phyloP scores from a whole-genome alignment of 1,140 invertebrate genomes.

The Sycophila sp. region DNA sequence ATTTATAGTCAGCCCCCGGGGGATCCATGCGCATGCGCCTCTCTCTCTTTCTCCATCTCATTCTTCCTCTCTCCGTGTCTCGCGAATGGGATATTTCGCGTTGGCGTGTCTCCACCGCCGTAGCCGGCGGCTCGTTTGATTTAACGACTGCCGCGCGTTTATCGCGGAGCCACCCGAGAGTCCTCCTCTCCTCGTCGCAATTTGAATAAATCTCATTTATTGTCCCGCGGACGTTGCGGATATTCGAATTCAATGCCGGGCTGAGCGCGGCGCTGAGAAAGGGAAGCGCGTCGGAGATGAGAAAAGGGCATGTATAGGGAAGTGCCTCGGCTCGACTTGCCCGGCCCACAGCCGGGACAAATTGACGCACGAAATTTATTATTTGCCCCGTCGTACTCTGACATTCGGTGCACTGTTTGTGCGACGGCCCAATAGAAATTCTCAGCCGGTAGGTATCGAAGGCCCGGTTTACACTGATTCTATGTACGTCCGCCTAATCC shows the following conservation, averaged over 20 bases:
- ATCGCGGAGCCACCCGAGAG: constrained; percentile 19
- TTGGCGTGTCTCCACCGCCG: constrained; percentile 45
- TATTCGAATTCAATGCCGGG: constrained; percentile 25
- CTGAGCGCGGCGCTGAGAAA: background rate
- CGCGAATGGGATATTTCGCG: constrained; percentile 58
- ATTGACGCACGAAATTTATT: no score
- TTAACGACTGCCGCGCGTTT: constrained; percentile 27
- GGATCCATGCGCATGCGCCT: no score
- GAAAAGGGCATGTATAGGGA: constrained; percentile 18
- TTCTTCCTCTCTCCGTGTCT: constrained; percentile 48
- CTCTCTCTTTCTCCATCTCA: constrained; percentile 16
- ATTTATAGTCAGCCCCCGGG: constrained; percentile 52
- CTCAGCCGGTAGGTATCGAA: background rate
- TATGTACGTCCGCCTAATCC: no score
- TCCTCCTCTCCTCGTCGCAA: constrained; percentile 20
- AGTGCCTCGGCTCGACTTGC: no score
- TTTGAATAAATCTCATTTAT: constrained; percentile 42
- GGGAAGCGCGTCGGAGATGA: constrained; percentile 26
- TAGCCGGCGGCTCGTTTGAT: constrained; percentile 28
- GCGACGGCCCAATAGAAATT: background rate
- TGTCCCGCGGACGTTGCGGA: constrained; percentile 32
- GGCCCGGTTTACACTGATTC: no score
- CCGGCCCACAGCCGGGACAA: no score
- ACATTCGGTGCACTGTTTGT: background rate
- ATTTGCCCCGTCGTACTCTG: no score